phyloP scores from a whole-genome alignment of 2,797 vertebrate species.

The Sebastes reedi region DNA sequence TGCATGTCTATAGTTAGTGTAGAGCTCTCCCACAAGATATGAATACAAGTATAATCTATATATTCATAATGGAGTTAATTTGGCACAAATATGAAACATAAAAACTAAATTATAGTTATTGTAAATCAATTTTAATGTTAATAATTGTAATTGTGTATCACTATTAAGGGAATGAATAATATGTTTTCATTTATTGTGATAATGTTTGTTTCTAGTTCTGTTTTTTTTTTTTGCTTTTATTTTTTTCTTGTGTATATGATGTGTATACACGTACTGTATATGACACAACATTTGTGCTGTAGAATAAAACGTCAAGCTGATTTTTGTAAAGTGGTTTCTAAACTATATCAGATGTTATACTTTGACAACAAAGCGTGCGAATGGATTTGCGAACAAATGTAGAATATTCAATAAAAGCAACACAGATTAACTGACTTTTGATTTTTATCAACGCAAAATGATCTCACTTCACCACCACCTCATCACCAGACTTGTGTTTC shows the following conservation, averaged over 20 bases:
- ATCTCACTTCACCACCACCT: neutral
- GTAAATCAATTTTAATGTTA: neutral
- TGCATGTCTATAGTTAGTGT: neutral
- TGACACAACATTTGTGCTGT: neutral
- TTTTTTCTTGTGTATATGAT: neutral
- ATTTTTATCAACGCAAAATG: neutral
- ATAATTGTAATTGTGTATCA: neutral
- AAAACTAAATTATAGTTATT: neutral
- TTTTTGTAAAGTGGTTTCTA: neutral
- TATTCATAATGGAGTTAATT: neutral
- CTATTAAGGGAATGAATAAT: neutral
- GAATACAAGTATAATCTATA: neutral
- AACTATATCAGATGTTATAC: neutral
- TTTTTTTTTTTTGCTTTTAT: neutral
- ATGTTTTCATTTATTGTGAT: neutral
- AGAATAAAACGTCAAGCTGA: neutral
- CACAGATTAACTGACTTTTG: neutral
- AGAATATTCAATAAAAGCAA: neutral
- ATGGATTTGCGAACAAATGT: neutral
- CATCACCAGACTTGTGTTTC: neutral
- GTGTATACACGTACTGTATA: neutral
- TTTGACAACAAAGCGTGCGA: neutral
- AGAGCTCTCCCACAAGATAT: neutral
- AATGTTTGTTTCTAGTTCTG: neutral
- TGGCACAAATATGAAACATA: neutral